Evolutionary conservation across 2,797 vertebrate genomes (phyloP), one percentile per base, ranked within the genome.

Genomic region (Hippopotamyrus pictus): DNA sequence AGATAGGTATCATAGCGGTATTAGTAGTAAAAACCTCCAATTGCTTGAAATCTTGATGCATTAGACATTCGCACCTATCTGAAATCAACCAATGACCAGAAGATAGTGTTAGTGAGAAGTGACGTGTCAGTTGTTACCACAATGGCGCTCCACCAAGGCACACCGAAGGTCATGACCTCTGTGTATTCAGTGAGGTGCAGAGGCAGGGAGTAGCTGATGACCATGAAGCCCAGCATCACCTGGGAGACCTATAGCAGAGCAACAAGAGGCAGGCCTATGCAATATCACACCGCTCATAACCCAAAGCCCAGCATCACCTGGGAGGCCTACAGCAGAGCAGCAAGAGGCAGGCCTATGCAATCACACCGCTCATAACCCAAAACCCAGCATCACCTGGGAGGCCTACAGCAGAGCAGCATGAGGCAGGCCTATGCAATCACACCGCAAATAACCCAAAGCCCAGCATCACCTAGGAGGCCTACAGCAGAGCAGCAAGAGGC

Each of bases 391-490:
- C 83, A 96, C 76, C 91, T 96, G 95, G 57, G 93, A 94, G 79
- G 96, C 94, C 96, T 96, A 85, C 46, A 8, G 87, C 22, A 51
- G 84, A 86, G 69, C 83, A 9, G 88, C 25, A 0, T 5, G 0
- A 54, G 19, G 33, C 25, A 88, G 3, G 22, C 51, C 51, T 17
- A 14, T 53, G 11, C 14, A 53, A 44, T 50, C 8, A 50, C 48
- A 50, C 0, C 8, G 8, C 48, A 1, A 8, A 50, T 50, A 1
- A 8, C 48, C 48, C 44, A 44, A 96, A 54, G 2, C 96, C 96
- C 89, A 96, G 69, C 93, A 95, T 95, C 82, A 96, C 76, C 91
- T 96, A 95, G 51, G 93, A 94, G 82, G 96, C 94, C 96, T 96
- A 86, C 48, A 9, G 86, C 25, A 53, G 82, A 88, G 73, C 84